Conservation (phyloP, 1,140 invertebrate genomes). For the Cydia amplana region DNA sequence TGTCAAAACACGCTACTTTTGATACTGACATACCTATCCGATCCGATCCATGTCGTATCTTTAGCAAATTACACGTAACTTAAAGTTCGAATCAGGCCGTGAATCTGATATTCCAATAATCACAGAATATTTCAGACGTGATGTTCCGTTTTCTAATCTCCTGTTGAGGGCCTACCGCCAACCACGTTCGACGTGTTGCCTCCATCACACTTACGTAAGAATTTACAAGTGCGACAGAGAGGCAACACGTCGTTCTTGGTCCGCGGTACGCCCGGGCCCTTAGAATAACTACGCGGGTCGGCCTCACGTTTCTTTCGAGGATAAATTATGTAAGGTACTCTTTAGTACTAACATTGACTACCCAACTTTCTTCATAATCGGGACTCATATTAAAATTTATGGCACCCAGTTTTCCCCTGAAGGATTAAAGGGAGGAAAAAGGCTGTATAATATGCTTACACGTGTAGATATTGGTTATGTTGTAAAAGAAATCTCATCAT, state of each 20-base stretch:
- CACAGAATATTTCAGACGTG: neutral
- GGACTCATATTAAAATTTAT: constrained; percentile 10
- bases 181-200: too few relatives aligned
- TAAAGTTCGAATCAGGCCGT: too few relatives aligned
- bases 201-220: too few relatives aligned
- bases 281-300: neutral
- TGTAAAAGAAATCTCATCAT: neutral
- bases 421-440: neutral
- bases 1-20: too few relatives aligned
- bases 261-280: too few relatives aligned
- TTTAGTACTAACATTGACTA: neutral
- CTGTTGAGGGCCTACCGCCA: too few relatives aligned
- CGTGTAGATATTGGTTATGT: neutral
- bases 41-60: too few relatives aligned
- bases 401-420: neutral
- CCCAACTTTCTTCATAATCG: constrained; percentile 5
- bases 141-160: neutral
- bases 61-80: too few relatives aligned
- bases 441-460: neutral
- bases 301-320: neutral
- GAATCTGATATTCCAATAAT: neutral
- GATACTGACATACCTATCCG: too few relatives aligned
- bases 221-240: too few relatives aligned
- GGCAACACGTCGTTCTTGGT: too few relatives aligned
- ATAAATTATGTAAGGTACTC: neutral